These are phyloP conservation scores for Coregonus ussuriensis DNA, from an alignment of 2,797 vertebrate species.

Conservation along the genomic window DNA sequence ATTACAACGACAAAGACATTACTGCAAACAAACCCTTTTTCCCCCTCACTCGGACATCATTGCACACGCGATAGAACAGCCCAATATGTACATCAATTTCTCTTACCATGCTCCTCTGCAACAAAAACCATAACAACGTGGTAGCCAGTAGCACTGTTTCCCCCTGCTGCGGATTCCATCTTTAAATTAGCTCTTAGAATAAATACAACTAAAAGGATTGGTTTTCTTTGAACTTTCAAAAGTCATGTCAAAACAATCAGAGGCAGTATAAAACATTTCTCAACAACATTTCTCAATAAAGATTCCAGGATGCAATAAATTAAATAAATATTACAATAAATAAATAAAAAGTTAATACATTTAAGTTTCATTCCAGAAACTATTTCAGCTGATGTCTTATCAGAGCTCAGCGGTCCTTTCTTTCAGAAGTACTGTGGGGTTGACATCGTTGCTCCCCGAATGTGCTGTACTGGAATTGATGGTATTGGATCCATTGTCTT, in stretches of 20 bases:
- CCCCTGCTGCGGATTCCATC: too few relatives aligned
- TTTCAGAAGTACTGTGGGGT: constrained; percentile 89
- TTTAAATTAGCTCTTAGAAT: constrained; percentile 42
- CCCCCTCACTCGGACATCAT: constrained; percentile 1
- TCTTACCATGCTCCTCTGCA: too few relatives aligned
- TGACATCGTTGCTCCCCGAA: constrained; percentile 80
- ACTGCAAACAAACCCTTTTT: too few relatives aligned
- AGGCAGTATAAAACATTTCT: constrained; percentile 6
- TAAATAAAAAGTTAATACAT: constrained; percentile 24
- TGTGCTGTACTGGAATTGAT: constrained; percentile 88
- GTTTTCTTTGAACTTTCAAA: neutral
- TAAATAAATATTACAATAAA: constrained; percentile 64
- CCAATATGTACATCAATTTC: too few relatives aligned
- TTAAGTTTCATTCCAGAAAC: neutral
- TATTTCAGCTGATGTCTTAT: constrained; percentile 25
- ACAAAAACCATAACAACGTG: too few relatives aligned
- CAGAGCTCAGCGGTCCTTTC: constrained; percentile 88
- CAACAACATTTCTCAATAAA: constrained; percentile 16
- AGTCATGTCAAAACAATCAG: neutral
- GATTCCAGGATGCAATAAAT: constrained; percentile 56
- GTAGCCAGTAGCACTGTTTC: too few relatives aligned
- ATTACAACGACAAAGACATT: too few relatives aligned
- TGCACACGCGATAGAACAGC: constrained; percentile 25
- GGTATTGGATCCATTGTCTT: constrained; percentile 73
- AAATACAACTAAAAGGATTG: constrained; percentile 39